Evolutionary conservation across 2,888 invertebrate species (phyloP).

Genomic region (Uloborus plumipes): DNA sequence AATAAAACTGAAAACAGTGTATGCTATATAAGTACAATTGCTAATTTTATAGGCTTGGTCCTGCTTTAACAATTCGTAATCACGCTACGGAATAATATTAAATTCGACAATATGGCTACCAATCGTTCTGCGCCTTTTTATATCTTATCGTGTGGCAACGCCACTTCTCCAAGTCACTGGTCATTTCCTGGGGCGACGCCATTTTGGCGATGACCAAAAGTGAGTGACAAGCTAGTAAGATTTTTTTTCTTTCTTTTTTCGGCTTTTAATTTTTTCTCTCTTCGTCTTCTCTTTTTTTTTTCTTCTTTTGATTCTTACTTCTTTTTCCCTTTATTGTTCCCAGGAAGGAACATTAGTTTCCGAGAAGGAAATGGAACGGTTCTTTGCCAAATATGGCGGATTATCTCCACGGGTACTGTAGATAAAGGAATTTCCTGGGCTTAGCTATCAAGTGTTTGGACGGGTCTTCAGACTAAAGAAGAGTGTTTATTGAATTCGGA

Average conservation of each 20-base stretch:
- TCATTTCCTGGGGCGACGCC: conserved; percentile 59
- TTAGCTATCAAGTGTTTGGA: no score
- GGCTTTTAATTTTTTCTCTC: neutral
- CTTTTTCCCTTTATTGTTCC: conserved; percentile 26
- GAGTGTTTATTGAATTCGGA: no score
- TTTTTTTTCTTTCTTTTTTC: conserved; percentile 5
- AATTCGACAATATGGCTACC: conserved; percentile 16
- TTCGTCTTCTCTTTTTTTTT: conserved; percentile 15
- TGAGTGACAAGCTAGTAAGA: conserved; percentile 43
- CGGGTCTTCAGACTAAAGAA: no score
- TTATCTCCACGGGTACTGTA: conserved; percentile 52
- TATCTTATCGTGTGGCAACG: conserved; percentile 54
- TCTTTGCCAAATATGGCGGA: conserved; percentile 49
- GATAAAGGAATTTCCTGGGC: conserved; percentile 47
- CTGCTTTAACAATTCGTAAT: conserved; percentile 4
- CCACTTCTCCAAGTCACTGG: conserved; percentile 50
- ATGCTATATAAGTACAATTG: no score
- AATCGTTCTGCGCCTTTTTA: conserved; percentile 33
- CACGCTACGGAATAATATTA: conserved; percentile 30
- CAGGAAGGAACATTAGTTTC: conserved; percentile 58
- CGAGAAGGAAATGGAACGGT: conserved; percentile 52
- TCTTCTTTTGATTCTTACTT: neutral
- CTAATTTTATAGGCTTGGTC: no score
- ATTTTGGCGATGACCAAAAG: conserved; percentile 44
- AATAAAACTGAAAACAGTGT: no score